These are phyloP conservation scores for Amphimallon solstitiale DNA, from an alignment of 2,888 invertebrate genomes.

Conservation along the genomic window DNA sequence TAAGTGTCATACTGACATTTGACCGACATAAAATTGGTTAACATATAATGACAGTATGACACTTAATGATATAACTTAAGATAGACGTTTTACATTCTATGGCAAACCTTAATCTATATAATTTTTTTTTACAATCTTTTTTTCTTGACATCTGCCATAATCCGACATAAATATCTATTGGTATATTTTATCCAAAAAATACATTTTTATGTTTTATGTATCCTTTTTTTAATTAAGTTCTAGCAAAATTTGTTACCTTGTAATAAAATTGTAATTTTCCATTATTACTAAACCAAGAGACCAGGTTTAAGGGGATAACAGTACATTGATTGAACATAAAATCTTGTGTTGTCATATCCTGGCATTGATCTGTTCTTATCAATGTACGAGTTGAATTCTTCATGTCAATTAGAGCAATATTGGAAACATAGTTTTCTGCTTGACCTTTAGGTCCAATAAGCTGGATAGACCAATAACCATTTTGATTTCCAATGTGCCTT, in stretches of 20 bases:
- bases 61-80: no score
- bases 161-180: no score
- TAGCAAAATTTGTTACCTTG: conserved; percentile 21
- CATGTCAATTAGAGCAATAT: conserved; percentile 53
- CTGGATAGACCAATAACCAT: conserved; percentile 55
- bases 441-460: conserved; percentile 49
- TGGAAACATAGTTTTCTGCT: conserved; percentile 51
- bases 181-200: no score
- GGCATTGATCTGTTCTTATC: conserved; percentile 53
- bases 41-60: no score
- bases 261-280: conserved; percentile 49
- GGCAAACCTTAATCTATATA: no score
- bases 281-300: conserved; percentile 51
- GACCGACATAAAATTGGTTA: no score
- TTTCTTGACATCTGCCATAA: no score
- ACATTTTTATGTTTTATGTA: no score
- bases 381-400: conserved; percentile 52
- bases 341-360: conserved; percentile 51
- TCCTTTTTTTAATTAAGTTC: no score
- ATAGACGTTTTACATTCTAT: no score
- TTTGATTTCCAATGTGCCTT: conserved; percentile 42
- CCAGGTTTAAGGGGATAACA: conserved; percentile 52
- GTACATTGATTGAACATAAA: conserved; percentile 54
- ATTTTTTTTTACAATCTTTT: no score
- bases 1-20: no score